A percentile compares a stretch with the other conserved stretches of the same genome.
These are phyloP conservation scores for Corydoras maculifer DNA, from an alignment of 2,113 vertebrate genomes.

Conservation along the genomic window DNA sequence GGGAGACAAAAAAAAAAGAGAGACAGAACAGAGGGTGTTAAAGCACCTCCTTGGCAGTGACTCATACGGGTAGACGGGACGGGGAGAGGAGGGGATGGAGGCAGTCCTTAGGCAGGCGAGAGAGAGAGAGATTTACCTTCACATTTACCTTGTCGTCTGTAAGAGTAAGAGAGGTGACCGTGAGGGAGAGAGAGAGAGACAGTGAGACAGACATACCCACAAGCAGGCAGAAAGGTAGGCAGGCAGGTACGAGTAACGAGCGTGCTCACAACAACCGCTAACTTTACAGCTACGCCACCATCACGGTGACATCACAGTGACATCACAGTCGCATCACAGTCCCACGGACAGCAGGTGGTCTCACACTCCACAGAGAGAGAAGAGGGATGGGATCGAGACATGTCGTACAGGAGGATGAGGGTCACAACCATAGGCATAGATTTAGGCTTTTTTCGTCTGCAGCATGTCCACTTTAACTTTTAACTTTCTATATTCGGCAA, in stretches of 20 bases:
- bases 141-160: conserved; percentile 76
- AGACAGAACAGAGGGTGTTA: conserved; percentile 1
- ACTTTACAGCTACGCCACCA: conserved; percentile 30
- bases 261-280: conserved; percentile 54
- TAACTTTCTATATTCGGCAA: too few species aligned
- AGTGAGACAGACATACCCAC: conserved; percentile 72
- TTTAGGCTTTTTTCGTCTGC: neutral
- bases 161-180: conserved; percentile 68
- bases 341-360: conserved; percentile 28
- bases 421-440: neutral
- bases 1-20: neutral
- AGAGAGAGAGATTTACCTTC: conserved; percentile 73
- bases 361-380: neutral
- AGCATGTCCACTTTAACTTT: too few species aligned
- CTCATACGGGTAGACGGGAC: conserved; percentile 55
- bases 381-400: neutral
- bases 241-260: conserved; percentile 60
- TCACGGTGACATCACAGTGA: conserved; percentile 1
- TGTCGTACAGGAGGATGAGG: neutral
- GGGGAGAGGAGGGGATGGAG: conserved; percentile 61
- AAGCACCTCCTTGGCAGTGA: conserved; percentile 31
- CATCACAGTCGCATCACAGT: conserved; percentile 17
- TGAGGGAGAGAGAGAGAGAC: conserved; percentile 74
- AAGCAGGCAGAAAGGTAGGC: conserved; percentile 67
- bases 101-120: conserved; percentile 74